Percentiles rank a stretch among this genome's conserved stretches.
Evolutionary conservation across 2,113 vertebrate species (phyloP).

Genomic region (Callorhinus ursinus): DNA sequence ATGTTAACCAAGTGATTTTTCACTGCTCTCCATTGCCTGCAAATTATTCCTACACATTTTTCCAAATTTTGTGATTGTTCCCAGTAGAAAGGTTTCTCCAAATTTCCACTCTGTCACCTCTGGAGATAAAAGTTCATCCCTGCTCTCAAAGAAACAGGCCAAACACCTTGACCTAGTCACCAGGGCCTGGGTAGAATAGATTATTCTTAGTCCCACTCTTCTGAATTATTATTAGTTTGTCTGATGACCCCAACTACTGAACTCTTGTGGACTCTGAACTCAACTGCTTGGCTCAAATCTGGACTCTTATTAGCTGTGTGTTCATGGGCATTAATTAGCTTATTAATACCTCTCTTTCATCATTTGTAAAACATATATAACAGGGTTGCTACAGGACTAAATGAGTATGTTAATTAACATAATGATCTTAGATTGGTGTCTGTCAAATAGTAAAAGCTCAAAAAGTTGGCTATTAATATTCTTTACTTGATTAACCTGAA

Average conservation of each 20-base stretch:
- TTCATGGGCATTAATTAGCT: background rate
- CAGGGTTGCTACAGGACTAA: background rate
- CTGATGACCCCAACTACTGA: background rate
- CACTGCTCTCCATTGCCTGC: background rate
- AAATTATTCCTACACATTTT: background rate
- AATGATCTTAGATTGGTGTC: background rate
- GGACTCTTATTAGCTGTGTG: background rate
- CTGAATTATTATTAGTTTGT: background rate
- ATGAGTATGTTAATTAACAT: background rate
- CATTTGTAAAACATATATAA: background rate
- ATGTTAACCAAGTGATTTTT: background rate
- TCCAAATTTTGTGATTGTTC: background rate
- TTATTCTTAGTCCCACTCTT: background rate
- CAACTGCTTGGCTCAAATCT: background rate
- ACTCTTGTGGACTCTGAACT: background rate
- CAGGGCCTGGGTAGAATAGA: background rate
- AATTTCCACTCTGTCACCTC: background rate
- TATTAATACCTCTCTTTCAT: background rate
- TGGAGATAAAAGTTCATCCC: background rate
- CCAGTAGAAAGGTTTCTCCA: background rate
- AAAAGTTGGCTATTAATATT: background rate
- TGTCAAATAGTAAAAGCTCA: background rate
- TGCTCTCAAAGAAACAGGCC: background rate
- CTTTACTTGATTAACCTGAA: background rate
- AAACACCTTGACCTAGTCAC: background rate